Percentiles rank a stretch among this genome's conserved stretches.
These are phyloP conservation scores for Scyliorhinus canicula DNA, from an alignment of 2,797 vertebrate species.

Conservation along the genomic window DNA sequence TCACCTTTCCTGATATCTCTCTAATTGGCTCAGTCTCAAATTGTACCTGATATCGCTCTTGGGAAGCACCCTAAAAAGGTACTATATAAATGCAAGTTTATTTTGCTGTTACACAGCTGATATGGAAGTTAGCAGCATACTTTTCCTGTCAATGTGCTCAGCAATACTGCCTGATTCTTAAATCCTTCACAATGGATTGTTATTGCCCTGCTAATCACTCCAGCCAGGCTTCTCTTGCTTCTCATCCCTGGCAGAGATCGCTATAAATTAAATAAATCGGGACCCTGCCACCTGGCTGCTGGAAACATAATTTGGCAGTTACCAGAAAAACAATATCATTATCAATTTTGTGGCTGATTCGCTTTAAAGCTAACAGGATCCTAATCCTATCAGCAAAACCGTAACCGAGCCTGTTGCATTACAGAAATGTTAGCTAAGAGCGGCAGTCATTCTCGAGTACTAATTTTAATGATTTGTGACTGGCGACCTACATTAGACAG, in stretches of 20 bases:
- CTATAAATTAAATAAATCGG: not conserved
- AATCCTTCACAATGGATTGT: not conserved
- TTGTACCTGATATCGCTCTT: too few relatives aligned
- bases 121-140: not conserved
- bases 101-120: too few relatives aligned
- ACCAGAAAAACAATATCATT: not conserved
- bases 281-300: not conserved
- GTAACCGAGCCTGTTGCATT: not conserved
- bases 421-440: not conserved
- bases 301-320: not conserved
- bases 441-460: not conserved
- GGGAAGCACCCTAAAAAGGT: too few relatives aligned
- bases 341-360: not conserved
- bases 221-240: not conserved
- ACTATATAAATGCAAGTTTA: too few relatives aligned
- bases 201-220: not conserved
- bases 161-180: not conserved
- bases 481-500: not conserved
- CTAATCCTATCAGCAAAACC: not conserved
- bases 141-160: not conserved
- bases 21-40: too few relatives aligned
- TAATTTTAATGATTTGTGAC: not conserved
- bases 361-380: not conserved
- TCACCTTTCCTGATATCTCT: too few relatives aligned
- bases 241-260: too few relatives aligned